phyloP scores from a whole-genome alignment of 2,797 vertebrate species.

The Myotis myotis region DNA sequence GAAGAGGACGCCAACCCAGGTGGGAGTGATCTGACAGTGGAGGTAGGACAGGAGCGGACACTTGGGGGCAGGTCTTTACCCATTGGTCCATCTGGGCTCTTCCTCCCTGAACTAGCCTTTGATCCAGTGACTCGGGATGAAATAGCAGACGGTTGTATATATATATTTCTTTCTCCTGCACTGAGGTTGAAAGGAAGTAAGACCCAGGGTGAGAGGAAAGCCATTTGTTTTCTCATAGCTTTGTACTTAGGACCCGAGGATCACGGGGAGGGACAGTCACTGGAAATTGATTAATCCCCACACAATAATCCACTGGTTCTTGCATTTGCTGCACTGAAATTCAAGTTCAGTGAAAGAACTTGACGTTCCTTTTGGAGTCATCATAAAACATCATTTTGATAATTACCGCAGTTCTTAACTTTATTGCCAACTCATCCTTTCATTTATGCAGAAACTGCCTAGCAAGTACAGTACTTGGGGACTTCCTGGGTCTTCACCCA shows the following conservation, averaged over 20 bases:
- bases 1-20: not conserved
- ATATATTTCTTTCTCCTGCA: not conserved
- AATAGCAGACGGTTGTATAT: fast-evolving
- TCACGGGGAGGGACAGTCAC: fast-evolving
- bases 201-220: not conserved
- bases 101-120: not conserved
- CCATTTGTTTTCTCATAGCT: fast-evolving
- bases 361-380: not conserved
- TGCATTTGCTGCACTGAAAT: not conserved
- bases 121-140: too few relatives aligned
- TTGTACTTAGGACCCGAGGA: not conserved
- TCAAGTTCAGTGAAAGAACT: not conserved
- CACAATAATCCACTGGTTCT: not conserved
- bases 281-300: not conserved
- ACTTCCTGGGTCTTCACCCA: not conserved
- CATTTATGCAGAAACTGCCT: not conserved
- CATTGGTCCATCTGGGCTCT: not conserved
- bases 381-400: not conserved
- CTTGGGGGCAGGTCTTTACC: fast-evolving
- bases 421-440: not conserved
- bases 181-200: not conserved
- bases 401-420: not conserved
- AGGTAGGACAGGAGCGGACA: not conserved
- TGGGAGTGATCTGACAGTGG: fast-evolving
- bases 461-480: not conserved